Base-by-base conservation (phyloP, 2,113 vertebrate genomes). In the Nymphicus hollandicus region DNA sequence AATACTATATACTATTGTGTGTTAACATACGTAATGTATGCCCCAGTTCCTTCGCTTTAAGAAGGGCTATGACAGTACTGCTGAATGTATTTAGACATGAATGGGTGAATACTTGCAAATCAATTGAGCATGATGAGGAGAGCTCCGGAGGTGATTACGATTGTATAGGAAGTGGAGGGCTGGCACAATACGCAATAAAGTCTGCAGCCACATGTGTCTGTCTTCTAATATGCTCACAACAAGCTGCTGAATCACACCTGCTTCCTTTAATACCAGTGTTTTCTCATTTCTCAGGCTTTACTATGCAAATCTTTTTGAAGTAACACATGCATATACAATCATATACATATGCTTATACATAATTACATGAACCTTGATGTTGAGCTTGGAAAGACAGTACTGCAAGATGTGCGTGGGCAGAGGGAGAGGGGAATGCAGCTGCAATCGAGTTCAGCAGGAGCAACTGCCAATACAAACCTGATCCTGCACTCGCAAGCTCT, bases 211-310 rank as follows among this genome's bases (percentile, higher is more conserved):
- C 91, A 76, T 74, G 46, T 78, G 93, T 55, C 55, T 60, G 86
- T 92, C 93, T 95, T 65, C 35, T 81, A 49, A 64, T 15, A 12
- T 85, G 83, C 73, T 91, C 70, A 65, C 81, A 84, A 79, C 55
- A 85, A 85, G 86, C 84, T 93, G 84, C 93, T 94, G 94, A 91
- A 95, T 93, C 93, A 96, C 81, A 95, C 83, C 91, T 89, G 65
- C 80, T 91, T 68, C 65, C 47, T 93, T 92, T 95, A 64, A 74
- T 84, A 19, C 52, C 6, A 55, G 9, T 13, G 10, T 52, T 95
- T 71, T 81, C 91, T 89, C 65, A n/a, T 95, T 89, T 91, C 72
- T 56, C 84, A 81, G 70, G 35, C 91, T 97, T 95, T 89, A 7
- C 86, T 44, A 44, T 79, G 77, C 77, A 92, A 95, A 85, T 37